Base-by-base conservation (phyloP, 2,797 vertebrate genomes). In the Microctenopoma lineatum region DNA sequence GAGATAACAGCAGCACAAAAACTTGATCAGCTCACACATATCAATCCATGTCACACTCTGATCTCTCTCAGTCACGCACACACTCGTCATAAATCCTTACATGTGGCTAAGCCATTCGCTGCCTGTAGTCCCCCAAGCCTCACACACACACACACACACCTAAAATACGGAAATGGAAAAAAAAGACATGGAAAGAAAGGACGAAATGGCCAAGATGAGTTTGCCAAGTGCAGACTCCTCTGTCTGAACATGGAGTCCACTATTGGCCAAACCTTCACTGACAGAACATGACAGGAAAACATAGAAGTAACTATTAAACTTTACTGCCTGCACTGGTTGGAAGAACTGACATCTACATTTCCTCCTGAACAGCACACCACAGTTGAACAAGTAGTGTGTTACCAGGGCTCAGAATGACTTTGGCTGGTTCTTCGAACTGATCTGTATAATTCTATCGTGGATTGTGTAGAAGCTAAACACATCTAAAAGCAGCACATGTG, bases 31-130 rank as follows among this genome's bases (percentile, higher is more conserved):
- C 69, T 83, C 70, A 75, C 57, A 73, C 75, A 76, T 85, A 87
- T 78, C 86, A 85, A 74, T 85, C 76, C 66, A 67, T 73, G 80
- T 88, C 79, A 77, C 77, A 87, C 84, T 73, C 70, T 78, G 73
- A 87, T 84, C 86, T 59, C 67, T 60, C 63, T 70, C 69, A 59
- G 80, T 79, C 66, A 83, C 70, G 72, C 68, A 71, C 72, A 63
- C 59, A 76, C 68, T 64, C n/a, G 34, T 60, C 65, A 83, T 71
- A 81, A 83, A 92, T 84, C 79, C 60, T 60, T 55, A 77, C 84
- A 88, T 86, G 84, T 85, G 88, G 80, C 73, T 69, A 80, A 85
- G 84, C 67, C 81, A 80, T 89, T 85, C 48, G 53, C n/a, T 38
- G 46, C 56, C 66, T 57, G 53, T 26, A 77, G 74, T 74, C 82